Base-by-base conservation (phyloP, 2,888 invertebrate genomes). In the Petrophora chlorosata region DNA sequence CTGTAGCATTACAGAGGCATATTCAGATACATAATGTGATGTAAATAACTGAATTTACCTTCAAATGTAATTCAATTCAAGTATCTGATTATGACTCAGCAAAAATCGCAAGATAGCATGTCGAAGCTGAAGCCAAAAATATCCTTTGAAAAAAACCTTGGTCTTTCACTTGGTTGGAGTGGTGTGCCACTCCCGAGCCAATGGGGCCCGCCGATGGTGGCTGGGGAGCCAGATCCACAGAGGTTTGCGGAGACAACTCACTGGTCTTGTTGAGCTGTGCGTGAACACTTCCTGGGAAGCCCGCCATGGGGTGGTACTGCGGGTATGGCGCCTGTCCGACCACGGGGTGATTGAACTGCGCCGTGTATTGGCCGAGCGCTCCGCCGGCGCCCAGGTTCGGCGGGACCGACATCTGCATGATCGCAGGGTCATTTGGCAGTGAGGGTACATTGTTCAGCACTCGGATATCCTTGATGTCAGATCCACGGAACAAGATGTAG, bases 401-500 rank as follows among this genome's bases (percentile, higher is more conserved):
- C 26, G 94, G 94, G 71, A 95, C 93, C 55, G 95, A 96, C 87
- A 95, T 94, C 92, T 95, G 94, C 91, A 99, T 98, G 86, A 99
- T 99, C 54, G 99, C 99, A 50, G 99, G 99, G 92, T 99, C 99
- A 90, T 98, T 98, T 57, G 97, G 96, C 75, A 97, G 91, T 40
- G 95, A 94, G 59, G 94, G 93, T 41, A 94, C 95, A 91, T 94
- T 95, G 86, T 96, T 97, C 53, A 99, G 95, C 38, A 99, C 98
- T 82, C 98, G 94, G 74, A 99, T 97, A 84, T 99, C 99, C 91
- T 99, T 99, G 76, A 99, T 99, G 85, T 99, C 99, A 61, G 97
- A 95, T 33, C 99, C 99, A 64, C 99, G 94, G 90, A 99, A 99
- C 67, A 99, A 93, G 74, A 99, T 99, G 88, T 98, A 99, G 81